Evolutionary conservation across 1,140 invertebrate species (phyloP).

Genomic region (Zaprionus ghesquierei): DNA sequence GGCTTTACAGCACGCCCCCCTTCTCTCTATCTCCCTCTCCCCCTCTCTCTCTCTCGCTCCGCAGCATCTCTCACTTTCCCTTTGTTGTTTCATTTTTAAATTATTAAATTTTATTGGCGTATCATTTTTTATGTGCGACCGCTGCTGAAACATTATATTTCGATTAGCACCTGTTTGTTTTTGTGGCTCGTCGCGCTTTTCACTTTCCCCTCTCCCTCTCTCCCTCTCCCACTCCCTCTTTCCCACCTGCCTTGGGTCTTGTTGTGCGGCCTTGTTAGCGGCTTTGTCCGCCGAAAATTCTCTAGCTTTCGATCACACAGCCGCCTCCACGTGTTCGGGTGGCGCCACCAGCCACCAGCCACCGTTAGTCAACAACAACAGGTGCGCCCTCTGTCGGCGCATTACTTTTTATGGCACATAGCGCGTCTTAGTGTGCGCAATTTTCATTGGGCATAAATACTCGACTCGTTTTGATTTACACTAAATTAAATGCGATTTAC

Average conservation of each 20-base stretch:
- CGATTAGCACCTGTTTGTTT: conserved; percentile 78
- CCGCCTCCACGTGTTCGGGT: conserved; percentile 9
- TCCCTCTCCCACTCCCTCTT: background rate
- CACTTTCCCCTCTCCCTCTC: conserved; percentile 4
- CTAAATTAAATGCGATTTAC: conserved; percentile 78
- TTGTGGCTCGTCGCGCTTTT: conserved; percentile 31
- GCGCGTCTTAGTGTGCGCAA: conserved; percentile 41
- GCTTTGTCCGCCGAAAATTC: conserved; percentile 27
- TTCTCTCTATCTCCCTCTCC: background rate
- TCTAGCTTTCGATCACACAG: conserved; percentile 45
- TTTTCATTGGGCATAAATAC: conserved; percentile 48
- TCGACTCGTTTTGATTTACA: conserved; percentile 58
- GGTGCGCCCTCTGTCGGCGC: conserved; percentile 31
- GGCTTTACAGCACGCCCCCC: conserved; percentile 44
- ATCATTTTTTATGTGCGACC: conserved; percentile 78
- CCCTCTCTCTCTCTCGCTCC: conserved; percentile 6
- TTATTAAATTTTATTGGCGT: conserved; percentile 80
- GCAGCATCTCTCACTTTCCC: conserved; percentile 8
- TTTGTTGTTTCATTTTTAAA: conserved; percentile 76
- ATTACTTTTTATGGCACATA: conserved; percentile 41
- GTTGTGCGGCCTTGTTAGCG: conserved; percentile 30
- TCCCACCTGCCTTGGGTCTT: background rate
- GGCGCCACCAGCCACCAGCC: too few species aligned
- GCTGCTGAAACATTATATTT: conserved; percentile 78
- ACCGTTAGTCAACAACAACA: too few species aligned